Percentiles rank a stretch among this genome's conserved stretches.
These are phyloP conservation scores for Stenichneumon culpator DNA, from an alignment of 2,888 invertebrate genomes.

Conservation along the genomic window DNA sequence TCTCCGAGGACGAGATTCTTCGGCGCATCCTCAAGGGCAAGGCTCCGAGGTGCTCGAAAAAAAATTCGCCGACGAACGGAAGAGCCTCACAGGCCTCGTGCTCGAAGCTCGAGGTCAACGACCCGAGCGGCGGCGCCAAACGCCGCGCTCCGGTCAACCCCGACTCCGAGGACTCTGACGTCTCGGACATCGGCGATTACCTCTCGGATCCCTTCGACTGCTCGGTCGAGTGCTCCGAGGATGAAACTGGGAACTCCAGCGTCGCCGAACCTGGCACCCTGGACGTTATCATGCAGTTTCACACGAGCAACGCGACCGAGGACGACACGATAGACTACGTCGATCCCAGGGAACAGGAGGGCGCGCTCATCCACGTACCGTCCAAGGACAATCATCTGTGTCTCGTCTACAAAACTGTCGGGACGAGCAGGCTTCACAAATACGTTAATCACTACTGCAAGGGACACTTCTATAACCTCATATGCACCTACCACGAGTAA, in stretches of 20 bases:
- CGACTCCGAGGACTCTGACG: constrained; percentile 78
- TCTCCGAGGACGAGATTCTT: constrained; percentile 44
- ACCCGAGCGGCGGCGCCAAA: not conserved
- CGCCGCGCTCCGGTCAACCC: constrained; percentile 61
- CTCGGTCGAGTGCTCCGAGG: constrained; percentile 73
- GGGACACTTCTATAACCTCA: constrained; percentile 81
- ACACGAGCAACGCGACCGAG: constrained; percentile 73
- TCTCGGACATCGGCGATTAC: constrained; percentile 79
- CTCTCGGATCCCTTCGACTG: constrained; percentile 75
- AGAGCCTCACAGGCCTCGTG: constrained; percentile 69
- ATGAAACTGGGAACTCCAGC: constrained; percentile 60
- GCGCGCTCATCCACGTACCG: constrained; percentile 88
- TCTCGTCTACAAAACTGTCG: constrained; percentile 88
- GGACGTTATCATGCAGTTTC: constrained; percentile 82
- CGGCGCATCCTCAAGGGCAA: constrained; percentile 51
- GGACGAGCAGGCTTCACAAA: constrained; percentile 84
- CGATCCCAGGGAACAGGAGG: constrained; percentile 80
- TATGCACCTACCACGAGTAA: constrained; percentile 82
- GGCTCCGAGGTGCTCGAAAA: constrained; percentile 15
- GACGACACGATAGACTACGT: constrained; percentile 80
- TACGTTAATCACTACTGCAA: constrained; percentile 82
- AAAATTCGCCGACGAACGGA: constrained; percentile 8
- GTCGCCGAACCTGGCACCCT: constrained; percentile 72
- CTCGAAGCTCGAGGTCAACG: constrained; percentile 57
- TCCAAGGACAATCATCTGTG: constrained; percentile 89